Evolutionary conservation across 2,888 invertebrate genomes (phyloP).

Genomic region (Bugula neritina): DNA sequence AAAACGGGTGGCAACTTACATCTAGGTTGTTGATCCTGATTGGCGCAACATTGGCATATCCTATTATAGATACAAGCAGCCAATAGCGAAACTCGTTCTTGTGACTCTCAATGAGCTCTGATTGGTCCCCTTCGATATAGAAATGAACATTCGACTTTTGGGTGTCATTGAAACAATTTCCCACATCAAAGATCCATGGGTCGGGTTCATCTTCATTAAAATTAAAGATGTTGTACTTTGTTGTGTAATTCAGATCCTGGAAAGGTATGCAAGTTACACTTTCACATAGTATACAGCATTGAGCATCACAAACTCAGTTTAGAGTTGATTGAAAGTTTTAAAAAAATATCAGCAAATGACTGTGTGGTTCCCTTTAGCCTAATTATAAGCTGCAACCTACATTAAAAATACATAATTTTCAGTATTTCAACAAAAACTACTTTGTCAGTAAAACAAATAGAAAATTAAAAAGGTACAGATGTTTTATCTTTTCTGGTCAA

Average conservation of each 20-base stretch:
- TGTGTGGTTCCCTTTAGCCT: no score
- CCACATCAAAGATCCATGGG: not conserved
- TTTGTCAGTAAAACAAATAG: no score
- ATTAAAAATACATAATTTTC: no score
- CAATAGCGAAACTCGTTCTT: not conserved
- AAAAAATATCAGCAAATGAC: no score
- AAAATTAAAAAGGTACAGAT: no score
- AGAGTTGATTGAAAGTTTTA: no score
- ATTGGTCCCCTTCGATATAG: not conserved
- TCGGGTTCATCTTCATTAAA: constrained; percentile 18
- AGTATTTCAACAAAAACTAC: no score
- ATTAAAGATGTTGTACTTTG: constrained; percentile 1
- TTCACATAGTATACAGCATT: no score
- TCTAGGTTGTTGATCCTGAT: not conserved
- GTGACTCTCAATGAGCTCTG: not conserved
- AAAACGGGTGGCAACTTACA: no score
- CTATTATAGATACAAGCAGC: not conserved
- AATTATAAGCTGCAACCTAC: no score
- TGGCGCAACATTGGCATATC: not conserved
- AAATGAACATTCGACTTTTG: constrained; percentile 12
- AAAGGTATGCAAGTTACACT: not conserved
- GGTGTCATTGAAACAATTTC: not conserved
- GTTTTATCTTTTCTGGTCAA: no score
- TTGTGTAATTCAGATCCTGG: not conserved
- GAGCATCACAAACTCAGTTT: no score